Percentiles rank a stretch among this genome's conserved stretches.
These are phyloP conservation scores for Gulo gulo DNA, from an alignment of 2,113 vertebrate species.

Conservation along the genomic window DNA sequence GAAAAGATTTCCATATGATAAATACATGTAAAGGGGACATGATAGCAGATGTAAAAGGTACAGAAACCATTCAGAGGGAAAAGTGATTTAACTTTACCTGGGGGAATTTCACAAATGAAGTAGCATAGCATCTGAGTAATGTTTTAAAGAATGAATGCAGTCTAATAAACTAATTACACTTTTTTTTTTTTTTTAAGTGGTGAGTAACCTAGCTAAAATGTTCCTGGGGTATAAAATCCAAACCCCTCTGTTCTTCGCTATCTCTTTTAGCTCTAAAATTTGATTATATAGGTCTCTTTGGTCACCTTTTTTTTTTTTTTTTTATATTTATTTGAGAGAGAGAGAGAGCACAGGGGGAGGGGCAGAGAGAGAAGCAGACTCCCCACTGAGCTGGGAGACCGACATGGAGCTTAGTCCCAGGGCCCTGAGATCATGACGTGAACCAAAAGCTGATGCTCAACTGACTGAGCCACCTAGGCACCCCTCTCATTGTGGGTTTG, in stretches of 20 bases:
- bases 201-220: slow-evolving; percentile 3
- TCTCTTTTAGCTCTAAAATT: not conserved
- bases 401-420: no score
- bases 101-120: not conserved
- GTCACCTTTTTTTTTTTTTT: not conserved
- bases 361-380: not conserved
- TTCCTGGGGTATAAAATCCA: not conserved
- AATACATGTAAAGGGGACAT: not conserved
- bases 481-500: no score
- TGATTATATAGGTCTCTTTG: not conserved
- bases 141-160: not conserved
- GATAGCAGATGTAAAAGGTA: not conserved
- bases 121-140: not conserved
- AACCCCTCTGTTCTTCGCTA: not conserved
- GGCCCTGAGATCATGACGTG: no score
- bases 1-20: not conserved
- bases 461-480: no score
- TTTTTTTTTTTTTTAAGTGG: not conserved
- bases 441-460: no score
- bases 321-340: not conserved
- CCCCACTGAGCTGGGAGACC: no score
- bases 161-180: not conserved
- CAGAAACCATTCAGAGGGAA: not conserved
- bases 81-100: not conserved
- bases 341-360: not conserved